These are phyloP conservation scores for Eupleurogrammus muticus DNA, from an alignment of 2,797 vertebrate species.

Conservation along the genomic window DNA sequence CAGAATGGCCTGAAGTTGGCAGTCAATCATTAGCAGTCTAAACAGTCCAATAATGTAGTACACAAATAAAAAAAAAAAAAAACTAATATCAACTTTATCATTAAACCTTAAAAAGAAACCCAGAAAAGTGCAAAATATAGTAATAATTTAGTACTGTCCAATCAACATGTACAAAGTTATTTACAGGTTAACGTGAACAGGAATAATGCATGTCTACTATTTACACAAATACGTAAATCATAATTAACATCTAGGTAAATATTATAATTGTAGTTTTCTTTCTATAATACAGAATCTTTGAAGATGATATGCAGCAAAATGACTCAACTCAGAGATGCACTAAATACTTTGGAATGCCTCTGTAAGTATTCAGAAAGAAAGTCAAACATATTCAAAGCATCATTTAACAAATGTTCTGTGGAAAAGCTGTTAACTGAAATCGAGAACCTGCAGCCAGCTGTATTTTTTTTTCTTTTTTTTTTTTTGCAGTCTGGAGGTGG, in stretches of 20 bases:
- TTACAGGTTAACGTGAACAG: conserved; percentile 2
- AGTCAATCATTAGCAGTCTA: neutral
- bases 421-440: conserved; percentile 19
- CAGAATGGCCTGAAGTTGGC: neutral
- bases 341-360: neutral
- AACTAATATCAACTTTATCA: too few species aligned
- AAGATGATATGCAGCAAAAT: neutral
- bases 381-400: conserved; percentile 2
- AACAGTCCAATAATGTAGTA: neutral
- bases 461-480: neutral
- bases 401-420: conserved; percentile 18
- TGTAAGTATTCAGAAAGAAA: neutral
- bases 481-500: conserved; percentile 24
- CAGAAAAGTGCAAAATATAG: too few species aligned
- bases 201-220: conserved; percentile 25
- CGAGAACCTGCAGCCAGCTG: conserved; percentile 16
- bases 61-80: too few species aligned
- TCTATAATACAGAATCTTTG: neutral
- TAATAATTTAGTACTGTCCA: conserved; percentile 24
- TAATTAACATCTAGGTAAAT: neutral
- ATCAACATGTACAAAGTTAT: conserved; percentile 17
- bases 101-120: too few species aligned
- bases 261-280: neutral
- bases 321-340: neutral
- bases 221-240: neutral